phyloP scores from a whole-genome alignment of 2,888 invertebrate species.

The Platycheirus rosarum region DNA sequence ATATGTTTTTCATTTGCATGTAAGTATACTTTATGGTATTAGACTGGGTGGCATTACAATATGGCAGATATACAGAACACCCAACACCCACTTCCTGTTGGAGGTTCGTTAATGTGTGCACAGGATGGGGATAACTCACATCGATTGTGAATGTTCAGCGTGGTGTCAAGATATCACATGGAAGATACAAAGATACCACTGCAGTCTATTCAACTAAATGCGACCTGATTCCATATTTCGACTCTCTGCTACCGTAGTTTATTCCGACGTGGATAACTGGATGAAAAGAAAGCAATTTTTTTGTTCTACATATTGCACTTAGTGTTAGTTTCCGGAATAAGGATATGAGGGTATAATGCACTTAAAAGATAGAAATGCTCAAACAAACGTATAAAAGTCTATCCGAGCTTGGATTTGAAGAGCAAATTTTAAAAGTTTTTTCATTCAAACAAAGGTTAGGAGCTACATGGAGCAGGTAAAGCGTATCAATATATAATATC shows the following conservation, averaged over 20 bases:
- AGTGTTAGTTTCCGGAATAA: slow-evolving; percentile 4
- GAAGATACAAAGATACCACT: slow-evolving; percentile 16
- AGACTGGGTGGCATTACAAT: slow-evolving; percentile 7
- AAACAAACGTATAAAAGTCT: not conserved
- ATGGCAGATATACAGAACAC: not conserved
- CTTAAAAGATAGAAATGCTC: not conserved
- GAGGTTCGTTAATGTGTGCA: not conserved
- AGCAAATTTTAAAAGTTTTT: no score
- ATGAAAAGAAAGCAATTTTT: slow-evolving; percentile 3
- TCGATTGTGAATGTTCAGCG: slow-evolving; percentile 26
- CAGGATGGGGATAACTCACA: not conserved
- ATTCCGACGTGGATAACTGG: slow-evolving; percentile 8
- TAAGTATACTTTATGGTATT: not conserved
- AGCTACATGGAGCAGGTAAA: no score
- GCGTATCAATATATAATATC: no score
- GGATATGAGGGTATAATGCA: not conserved
- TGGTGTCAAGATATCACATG: slow-evolving; percentile 10
- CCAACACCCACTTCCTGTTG: slow-evolving; percentile 4
- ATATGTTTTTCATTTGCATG: slow-evolving; percentile 30
- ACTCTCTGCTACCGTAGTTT: not conserved
- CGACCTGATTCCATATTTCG: not conserved
- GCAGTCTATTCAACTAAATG: not conserved
- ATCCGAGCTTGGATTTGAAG: not conserved
- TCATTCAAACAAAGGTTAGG: no score
- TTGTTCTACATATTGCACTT: slow-evolving; percentile 14